phyloP scores from a whole-genome alignment of 2,113 vertebrate genomes.

The Cochlearius cochlearius region DNA sequence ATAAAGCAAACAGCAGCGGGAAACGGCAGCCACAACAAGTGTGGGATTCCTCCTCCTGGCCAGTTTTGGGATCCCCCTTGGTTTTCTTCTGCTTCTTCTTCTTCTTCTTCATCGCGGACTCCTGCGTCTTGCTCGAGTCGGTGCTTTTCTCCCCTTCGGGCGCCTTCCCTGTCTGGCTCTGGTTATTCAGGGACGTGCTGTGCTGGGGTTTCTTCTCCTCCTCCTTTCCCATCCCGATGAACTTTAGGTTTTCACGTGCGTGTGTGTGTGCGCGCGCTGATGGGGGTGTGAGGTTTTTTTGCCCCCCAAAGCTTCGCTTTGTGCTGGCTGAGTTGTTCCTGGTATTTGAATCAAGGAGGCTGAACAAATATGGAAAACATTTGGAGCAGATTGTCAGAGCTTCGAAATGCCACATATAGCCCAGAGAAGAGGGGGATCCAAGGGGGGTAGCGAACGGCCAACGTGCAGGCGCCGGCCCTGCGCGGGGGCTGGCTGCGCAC shows the following conservation, averaged over 20 bases:
- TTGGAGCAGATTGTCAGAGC: slow-evolving; percentile 79
- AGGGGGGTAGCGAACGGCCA: slow-evolving; percentile 86
- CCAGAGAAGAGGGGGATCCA: slow-evolving; percentile 63
- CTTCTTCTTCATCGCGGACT: not conserved
- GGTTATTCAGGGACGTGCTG: not conserved
- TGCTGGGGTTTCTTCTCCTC: slow-evolving; percentile 49
- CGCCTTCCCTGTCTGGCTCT: slow-evolving; percentile 45
- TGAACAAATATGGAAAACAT: slow-evolving; percentile 99
- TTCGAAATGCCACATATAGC: slow-evolving; percentile 86
- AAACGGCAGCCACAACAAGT: slow-evolving; percentile 91
- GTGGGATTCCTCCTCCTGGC: slow-evolving; percentile 72
- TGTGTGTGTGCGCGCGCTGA: not conserved
- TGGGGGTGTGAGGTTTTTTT: not conserved
- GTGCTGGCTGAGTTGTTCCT: slow-evolving; percentile 64
- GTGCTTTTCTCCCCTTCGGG: slow-evolving; percentile 2
- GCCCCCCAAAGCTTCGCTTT: slow-evolving; percentile 45
- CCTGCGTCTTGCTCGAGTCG: slow-evolving; percentile 32
- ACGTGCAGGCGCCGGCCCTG: slow-evolving; percentile 29
- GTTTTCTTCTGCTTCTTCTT: slow-evolving; percentile 59
- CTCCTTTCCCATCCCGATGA: slow-evolving; percentile 62
- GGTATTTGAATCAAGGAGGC: slow-evolving; percentile 82
- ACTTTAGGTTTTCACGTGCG: not conserved
- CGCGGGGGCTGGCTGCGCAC: not conserved
- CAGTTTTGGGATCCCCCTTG: slow-evolving; percentile 60
- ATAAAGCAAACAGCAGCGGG: slow-evolving; percentile 87